Percentiles rank a stretch among this genome's conserved stretches.
phyloP scores from a whole-genome alignment of 2,888 invertebrate genomes.

The Caenorhabditis sp. region DNA sequence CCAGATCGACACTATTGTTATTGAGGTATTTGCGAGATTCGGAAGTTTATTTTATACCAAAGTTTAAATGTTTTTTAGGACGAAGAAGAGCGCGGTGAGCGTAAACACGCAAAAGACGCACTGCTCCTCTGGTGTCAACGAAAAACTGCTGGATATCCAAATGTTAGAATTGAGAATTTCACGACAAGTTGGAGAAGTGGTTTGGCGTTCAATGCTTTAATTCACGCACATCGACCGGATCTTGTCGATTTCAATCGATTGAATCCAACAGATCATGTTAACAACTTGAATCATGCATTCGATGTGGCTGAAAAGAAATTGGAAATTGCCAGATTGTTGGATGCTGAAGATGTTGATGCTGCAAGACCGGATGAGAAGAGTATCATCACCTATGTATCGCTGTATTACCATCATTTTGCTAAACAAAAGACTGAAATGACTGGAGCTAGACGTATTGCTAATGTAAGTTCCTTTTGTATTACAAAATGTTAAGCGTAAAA shows the following conservation, averaged over 20 bases:
- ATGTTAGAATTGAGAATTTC: conserved; percentile 74
- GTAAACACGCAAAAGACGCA: conserved; percentile 98
- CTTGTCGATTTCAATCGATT: conserved; percentile 80
- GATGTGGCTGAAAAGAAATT: conserved; percentile 90
- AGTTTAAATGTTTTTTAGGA: no score
- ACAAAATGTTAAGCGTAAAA: no score
- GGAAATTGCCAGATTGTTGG: conserved; percentile 87
- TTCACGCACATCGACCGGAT: conserved; percentile 95
- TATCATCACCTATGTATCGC: conserved; percentile 97
- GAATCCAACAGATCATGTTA: conserved; percentile 84
- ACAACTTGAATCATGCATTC: conserved; percentile 96
- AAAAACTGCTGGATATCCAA: conserved; percentile 88
- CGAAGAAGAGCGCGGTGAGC: conserved; percentile 94
- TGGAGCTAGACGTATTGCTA: conserved; percentile 94
- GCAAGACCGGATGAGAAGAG: conserved; percentile 83
- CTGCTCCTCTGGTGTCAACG: conserved; percentile 97
- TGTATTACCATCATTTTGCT: conserved; percentile 98
- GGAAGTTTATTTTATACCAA: background rate
- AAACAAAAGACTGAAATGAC: conserved; percentile 98
- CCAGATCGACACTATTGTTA: conserved; percentile 98
- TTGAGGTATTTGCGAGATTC: conserved; percentile 78
- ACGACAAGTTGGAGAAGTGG: conserved; percentile 91
- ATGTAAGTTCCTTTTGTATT: conserved; percentile 77
- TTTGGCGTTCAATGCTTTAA: conserved; percentile 96
- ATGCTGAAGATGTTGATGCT: conserved; percentile 96